These are phyloP conservation scores for Apteryx mantelli DNA, from an alignment of 2,113 vertebrate genomes.

Conservation along the genomic window DNA sequence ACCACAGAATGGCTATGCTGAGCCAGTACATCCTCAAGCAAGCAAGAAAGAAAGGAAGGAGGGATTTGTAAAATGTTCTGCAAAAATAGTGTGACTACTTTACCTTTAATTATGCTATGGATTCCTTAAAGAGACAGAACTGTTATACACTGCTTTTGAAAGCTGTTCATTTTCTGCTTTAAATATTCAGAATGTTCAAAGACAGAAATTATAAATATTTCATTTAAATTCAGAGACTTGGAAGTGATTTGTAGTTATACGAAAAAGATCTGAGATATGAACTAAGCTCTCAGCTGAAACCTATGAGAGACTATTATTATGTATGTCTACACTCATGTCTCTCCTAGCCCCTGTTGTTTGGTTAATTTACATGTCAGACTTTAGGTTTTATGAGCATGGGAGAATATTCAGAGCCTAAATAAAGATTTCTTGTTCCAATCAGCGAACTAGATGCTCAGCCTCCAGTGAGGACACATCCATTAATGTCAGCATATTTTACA, in stretches of 20 bases:
- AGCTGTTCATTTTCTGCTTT: background rate
- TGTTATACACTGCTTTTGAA: slow-evolving; percentile 14
- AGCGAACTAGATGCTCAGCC: background rate
- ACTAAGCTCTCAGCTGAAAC: background rate
- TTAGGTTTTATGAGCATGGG: background rate
- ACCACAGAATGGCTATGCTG: background rate
- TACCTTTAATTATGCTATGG: background rate
- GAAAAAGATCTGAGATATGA: background rate
- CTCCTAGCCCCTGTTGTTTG: background rate
- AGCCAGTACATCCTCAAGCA: background rate
- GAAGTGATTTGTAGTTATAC: background rate
- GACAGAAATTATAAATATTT: slow-evolving; percentile 2
- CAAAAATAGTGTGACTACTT: background rate
- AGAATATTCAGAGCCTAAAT: background rate
- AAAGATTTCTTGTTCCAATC: background rate
- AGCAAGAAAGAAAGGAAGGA: background rate
- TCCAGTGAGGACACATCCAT: background rate
- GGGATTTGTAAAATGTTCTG: background rate
- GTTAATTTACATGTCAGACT: background rate
- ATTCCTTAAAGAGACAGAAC: slow-evolving; percentile 31
- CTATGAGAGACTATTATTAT: background rate
- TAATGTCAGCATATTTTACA: background rate
- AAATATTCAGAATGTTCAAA: slow-evolving; percentile 12
- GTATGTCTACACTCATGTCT: background rate
- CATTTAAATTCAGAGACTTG: background rate